Percentiles rank a stretch among this genome's conserved stretches.
phyloP scores from a whole-genome alignment of 2,888 invertebrate species.

The Dryomyza anilis region DNA sequence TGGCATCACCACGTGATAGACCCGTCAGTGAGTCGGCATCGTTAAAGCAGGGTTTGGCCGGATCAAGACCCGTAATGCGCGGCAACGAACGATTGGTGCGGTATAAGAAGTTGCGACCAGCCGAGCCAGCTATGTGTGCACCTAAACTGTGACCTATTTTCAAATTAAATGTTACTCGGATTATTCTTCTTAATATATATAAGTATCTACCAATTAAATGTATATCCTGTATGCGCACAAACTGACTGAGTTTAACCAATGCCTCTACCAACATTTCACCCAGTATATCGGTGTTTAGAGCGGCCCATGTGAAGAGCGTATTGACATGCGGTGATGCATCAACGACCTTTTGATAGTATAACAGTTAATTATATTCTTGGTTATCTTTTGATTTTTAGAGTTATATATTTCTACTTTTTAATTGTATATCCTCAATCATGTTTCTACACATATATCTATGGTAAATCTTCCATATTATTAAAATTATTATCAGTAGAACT shows the following conservation, averaged over 20 bases:
- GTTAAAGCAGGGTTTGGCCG: constrained; percentile 60
- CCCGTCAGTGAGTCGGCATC: constrained; percentile 55
- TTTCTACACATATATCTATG: neutral
- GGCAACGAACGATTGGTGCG: constrained; percentile 46
- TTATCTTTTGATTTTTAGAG: too few relatives aligned
- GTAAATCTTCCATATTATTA: too few relatives aligned
- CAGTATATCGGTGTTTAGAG: constrained; percentile 57
- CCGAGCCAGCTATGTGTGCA: constrained; percentile 57
- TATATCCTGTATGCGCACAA: constrained; percentile 49
- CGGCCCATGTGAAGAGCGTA: constrained; percentile 58
- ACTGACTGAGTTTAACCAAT: constrained; percentile 46
- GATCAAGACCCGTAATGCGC: constrained; percentile 59
- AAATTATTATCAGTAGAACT: too few relatives aligned
- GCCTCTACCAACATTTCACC: constrained; percentile 50
- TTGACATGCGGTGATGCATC: constrained; percentile 55
- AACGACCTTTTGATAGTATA: too few relatives aligned
- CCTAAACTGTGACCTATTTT: constrained; percentile 61
- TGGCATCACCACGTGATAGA: constrained; percentile 57
- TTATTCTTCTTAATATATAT: too few relatives aligned
- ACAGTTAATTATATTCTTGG: too few relatives aligned
- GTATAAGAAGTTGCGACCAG: constrained; percentile 49
- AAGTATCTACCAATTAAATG: too few relatives aligned
- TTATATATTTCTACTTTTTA: too few relatives aligned
- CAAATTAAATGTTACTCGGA: too few relatives aligned
- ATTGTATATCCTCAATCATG: neutral